Evolutionary conservation across 1,140 invertebrate species (phyloP).

Genomic region (Drosophila repleta): DNA sequence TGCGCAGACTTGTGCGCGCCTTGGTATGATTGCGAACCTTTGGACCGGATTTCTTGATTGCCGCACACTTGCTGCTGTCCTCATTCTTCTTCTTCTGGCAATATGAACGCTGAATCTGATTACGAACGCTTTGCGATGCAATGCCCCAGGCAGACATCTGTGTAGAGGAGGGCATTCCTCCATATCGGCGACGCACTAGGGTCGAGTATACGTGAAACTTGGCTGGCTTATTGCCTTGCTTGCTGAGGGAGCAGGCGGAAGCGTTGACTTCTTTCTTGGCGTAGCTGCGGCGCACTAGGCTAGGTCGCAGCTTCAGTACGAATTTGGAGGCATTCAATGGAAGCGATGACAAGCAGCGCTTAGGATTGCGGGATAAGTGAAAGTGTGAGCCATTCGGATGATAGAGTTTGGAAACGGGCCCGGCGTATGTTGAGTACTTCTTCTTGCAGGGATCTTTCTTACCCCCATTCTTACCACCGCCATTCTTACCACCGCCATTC

Average conservation of each 20-base stretch:
- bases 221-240: not conserved
- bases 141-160: conserved; percentile 9
- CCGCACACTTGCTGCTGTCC: conserved; percentile 44
- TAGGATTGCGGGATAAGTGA: not conserved
- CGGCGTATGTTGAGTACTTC: conserved; percentile 51
- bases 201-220: conserved; percentile 42
- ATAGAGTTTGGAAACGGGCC: not conserved
- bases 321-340: not conserved
- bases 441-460: conserved; percentile 41
- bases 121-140: not conserved
- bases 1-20: conserved; percentile 26
- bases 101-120: conserved; percentile 3
- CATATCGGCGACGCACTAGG: conserved; percentile 53
- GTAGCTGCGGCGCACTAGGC: not conserved
- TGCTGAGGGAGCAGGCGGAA: not conserved
- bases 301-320: not conserved
- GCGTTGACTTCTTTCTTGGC: not conserved
- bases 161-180: conserved; percentile 1
- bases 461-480: not conserved
- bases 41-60: conserved; percentile 3
- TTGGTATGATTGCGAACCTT: conserved; percentile 48
- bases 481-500: not conserved
- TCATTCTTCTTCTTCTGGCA: conserved; percentile 6
- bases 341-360: conserved; percentile 44
- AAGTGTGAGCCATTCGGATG: not conserved